phyloP scores from a whole-genome alignment of 2,113 vertebrate species.

The Myrmecophaga tridactyla region DNA sequence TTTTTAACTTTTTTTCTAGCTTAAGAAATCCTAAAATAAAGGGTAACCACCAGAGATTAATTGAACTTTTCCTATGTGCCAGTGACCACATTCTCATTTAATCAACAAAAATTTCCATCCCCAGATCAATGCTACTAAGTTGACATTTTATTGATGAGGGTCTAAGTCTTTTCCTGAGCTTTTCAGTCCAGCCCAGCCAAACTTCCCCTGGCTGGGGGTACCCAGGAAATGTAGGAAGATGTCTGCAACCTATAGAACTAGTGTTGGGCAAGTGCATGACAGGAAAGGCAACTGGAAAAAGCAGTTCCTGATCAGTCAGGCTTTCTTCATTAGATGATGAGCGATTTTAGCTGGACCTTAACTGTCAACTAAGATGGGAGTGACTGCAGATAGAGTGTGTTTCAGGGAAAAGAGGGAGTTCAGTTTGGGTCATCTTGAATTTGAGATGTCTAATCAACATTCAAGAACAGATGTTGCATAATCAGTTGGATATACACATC shows the following conservation, averaged over 20 bases:
- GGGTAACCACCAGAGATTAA: not conserved
- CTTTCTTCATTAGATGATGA: not conserved
- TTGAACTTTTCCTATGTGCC: not conserved
- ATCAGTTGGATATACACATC: not conserved
- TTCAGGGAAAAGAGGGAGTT: not conserved
- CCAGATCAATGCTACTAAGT: not conserved
- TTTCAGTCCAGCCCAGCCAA: not conserved
- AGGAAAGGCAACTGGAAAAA: not conserved
- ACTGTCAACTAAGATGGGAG: not conserved
- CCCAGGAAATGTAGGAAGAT: not conserved
- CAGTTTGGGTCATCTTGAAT: not conserved
- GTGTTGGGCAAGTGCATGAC: not conserved
- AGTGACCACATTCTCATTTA: not conserved
- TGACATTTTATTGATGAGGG: not conserved
- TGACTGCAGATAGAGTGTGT: not conserved
- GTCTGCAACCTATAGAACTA: not conserved
- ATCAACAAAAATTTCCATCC: not conserved
- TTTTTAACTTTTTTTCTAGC: not conserved
- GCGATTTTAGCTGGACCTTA: not conserved
- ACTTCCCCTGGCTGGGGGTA: not conserved
- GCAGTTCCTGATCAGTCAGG: not conserved
- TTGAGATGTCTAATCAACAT: not conserved
- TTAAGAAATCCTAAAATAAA: slow-evolving; percentile 7
- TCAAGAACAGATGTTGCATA: not conserved
- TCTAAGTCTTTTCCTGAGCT: not conserved